phyloP scores from a whole-genome alignment of 1,140 invertebrate species.

The Anagrus nilaparvatae region DNA sequence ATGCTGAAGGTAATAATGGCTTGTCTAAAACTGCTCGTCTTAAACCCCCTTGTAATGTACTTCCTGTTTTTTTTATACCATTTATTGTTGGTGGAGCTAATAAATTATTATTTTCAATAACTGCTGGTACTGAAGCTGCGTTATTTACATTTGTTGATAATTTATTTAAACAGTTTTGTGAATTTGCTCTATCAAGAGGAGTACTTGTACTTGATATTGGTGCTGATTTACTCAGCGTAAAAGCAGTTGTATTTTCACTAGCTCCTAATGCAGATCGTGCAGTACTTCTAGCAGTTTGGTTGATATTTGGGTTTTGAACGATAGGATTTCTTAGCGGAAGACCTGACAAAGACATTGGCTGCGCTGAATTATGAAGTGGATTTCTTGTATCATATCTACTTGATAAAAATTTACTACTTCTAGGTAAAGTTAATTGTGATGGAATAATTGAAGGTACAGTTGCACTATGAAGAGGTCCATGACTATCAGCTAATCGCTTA shows the following conservation, averaged over 20 bases:
- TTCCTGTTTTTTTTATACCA: slow-evolving; percentile 26
- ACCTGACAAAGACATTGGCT: slow-evolving; percentile 23
- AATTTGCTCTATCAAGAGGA: slow-evolving; percentile 33
- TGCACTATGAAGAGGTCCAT: slow-evolving; percentile 28
- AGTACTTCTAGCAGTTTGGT: slow-evolving; percentile 29
- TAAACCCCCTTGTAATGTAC: slow-evolving; percentile 31
- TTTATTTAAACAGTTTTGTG: slow-evolving; percentile 25
- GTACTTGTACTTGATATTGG: slow-evolving; percentile 38
- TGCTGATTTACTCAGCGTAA: slow-evolving; percentile 29
- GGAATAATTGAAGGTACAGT: slow-evolving; percentile 23
- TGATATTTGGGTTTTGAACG: slow-evolving; percentile 33
- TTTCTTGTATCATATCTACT: slow-evolving; percentile 32
- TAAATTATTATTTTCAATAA: slow-evolving; percentile 33
- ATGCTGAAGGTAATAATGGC: slow-evolving; percentile 34
- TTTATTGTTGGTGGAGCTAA: slow-evolving; percentile 20
- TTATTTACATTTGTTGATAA: slow-evolving; percentile 21
- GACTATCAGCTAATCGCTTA: slow-evolving; percentile 34
- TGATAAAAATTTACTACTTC: slow-evolving; percentile 30
- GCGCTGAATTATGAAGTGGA: slow-evolving; percentile 23
- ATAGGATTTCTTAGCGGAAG: slow-evolving; percentile 30
- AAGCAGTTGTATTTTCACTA: slow-evolving; percentile 26
- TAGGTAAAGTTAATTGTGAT: slow-evolving; percentile 33
- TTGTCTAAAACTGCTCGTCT: slow-evolving; percentile 32
- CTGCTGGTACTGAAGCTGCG: slow-evolving; percentile 20
- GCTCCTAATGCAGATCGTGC: slow-evolving; percentile 27